Conservation (phyloP, 2,888 invertebrate genomes). For the Amblyjoppa proteus region DNA sequence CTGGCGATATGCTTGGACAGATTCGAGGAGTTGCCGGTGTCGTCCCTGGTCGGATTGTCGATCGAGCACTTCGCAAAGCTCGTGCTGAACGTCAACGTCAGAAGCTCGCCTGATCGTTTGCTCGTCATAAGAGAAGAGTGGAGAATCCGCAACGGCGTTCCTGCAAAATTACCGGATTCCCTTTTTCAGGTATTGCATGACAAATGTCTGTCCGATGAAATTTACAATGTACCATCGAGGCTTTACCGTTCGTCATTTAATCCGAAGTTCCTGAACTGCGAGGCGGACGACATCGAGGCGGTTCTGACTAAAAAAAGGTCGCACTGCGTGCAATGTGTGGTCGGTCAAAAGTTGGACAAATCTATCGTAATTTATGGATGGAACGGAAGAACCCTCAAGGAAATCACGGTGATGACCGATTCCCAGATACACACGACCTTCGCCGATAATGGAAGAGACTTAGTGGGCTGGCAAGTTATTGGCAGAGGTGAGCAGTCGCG, state of each 20-base stretch:
- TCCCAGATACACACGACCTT: conserved; percentile 57
- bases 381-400: conserved; percentile 70
- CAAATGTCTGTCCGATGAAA: background rate
- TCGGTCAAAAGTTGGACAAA: conserved; percentile 54
- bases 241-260: background rate
- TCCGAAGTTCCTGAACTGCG: conserved; percentile 57
- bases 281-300: conserved; percentile 36
- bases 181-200: conserved; percentile 58
- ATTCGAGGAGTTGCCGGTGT: conserved; percentile 73
- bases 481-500: conserved; percentile 73
- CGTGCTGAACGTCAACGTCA: conserved; percentile 74
- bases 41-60: conserved; percentile 64
- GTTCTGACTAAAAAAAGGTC: conserved; percentile 45
- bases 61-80: conserved; percentile 72
- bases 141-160: conserved; percentile 56
- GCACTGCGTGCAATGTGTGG: conserved; percentile 65
- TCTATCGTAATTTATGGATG: conserved; percentile 72
- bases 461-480: conserved; percentile 76
- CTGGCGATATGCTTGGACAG: conserved; percentile 76
- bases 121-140: conserved; percentile 64
- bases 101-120: conserved; percentile 63
- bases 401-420: conserved; percentile 67
- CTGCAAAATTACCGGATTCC: conserved; percentile 57
- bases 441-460: conserved; percentile 67
- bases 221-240: background rate